phyloP scores from a whole-genome alignment of 2,113 vertebrate species.

The Orycteropus afer region DNA sequence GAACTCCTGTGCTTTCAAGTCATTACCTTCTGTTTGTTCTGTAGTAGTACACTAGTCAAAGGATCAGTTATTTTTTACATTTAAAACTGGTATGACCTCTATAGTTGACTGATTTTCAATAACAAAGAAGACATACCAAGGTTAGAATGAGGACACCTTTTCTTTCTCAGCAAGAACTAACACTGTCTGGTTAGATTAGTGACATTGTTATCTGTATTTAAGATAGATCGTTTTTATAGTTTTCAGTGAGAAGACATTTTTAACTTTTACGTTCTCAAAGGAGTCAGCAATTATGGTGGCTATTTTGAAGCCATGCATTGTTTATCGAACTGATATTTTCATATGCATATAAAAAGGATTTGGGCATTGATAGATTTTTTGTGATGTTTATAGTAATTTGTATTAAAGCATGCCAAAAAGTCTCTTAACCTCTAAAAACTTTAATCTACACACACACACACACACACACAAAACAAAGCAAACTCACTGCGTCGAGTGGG shows the following conservation, averaged over 20 bases:
- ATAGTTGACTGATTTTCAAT: constrained; percentile 26
- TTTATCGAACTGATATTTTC: constrained; percentile 39
- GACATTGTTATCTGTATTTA: constrained; percentile 46
- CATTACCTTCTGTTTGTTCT: not conserved
- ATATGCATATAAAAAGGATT: not conserved
- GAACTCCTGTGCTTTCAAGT: not conserved
- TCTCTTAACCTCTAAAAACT: constrained; percentile 33
- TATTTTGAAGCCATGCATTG: constrained; percentile 35
- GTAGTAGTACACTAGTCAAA: not conserved
- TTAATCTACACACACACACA: constrained; percentile 43
- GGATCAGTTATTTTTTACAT: not conserved
- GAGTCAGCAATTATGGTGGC: not conserved
- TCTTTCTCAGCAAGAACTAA: constrained; percentile 14
- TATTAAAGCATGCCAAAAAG: not conserved
- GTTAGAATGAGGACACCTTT: not conserved
- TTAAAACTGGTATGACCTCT: not conserved
- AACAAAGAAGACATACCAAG: constrained; percentile 21
- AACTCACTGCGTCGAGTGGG: no score
- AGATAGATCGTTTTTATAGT: constrained; percentile 13
- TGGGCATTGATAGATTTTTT: not conserved
- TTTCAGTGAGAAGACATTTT: constrained; percentile 50
- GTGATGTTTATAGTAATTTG: constrained; percentile 28
- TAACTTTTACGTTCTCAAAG: constrained; percentile 19
- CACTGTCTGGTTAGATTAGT: not conserved
- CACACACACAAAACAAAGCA: no score